phyloP scores from a whole-genome alignment of 2,888 invertebrate species.

The Rhagonycha lutea region DNA sequence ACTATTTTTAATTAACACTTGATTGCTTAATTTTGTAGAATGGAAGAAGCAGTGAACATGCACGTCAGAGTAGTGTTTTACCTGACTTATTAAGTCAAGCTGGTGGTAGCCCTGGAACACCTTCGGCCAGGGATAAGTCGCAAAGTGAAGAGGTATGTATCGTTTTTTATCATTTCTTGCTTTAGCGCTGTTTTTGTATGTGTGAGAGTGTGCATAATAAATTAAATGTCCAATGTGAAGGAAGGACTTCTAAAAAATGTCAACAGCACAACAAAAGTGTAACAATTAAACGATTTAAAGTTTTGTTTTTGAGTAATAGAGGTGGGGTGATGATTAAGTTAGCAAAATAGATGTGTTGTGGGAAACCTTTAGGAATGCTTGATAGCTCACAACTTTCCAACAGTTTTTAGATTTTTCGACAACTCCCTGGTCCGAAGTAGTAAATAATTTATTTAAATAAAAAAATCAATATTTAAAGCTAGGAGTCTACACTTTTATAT shows the following conservation, averaged over 20 bases:
- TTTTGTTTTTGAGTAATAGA: not conserved
- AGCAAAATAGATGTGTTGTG: not conserved
- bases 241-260: not conserved
- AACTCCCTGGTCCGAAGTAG: not conserved
- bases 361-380: not conserved
- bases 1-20: not conserved
- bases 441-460: not conserved
- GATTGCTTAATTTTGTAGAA: slow-evolving; percentile 43
- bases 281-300: not conserved
- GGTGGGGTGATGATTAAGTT: not conserved
- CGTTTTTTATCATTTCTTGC: not conserved
- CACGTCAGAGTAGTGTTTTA: slow-evolving; percentile 89
- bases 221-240: not conserved
- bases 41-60: slow-evolving; percentile 61
- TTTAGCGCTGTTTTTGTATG: slow-evolving; percentile 13
- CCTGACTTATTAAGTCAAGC: slow-evolving; percentile 94
- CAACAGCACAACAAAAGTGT: not conserved
- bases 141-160: slow-evolving; percentile 90
- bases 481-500: not conserved
- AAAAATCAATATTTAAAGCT: not conserved
- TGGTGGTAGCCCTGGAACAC: slow-evolving; percentile 77
- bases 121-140: slow-evolving; percentile 87
- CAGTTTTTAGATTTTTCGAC: not conserved
- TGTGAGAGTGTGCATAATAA: slow-evolving; percentile 3
- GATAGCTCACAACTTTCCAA: not conserved